These are phyloP conservation scores for Calephelis perditalis DNA, from an alignment of 2,888 invertebrate species.

Conservation along the genomic window DNA sequence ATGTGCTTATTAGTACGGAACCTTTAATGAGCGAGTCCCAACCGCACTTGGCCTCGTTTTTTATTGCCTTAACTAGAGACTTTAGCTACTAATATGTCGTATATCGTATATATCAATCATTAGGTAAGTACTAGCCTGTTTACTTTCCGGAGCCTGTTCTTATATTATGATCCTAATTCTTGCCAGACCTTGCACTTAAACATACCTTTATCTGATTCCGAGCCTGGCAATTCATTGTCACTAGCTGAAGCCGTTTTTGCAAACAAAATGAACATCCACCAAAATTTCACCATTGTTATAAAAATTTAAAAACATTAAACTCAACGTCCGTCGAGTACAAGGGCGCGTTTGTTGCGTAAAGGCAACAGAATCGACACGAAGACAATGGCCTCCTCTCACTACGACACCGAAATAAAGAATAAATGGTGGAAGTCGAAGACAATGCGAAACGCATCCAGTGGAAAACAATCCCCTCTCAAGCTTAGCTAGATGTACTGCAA, in stretches of 20 bases:
- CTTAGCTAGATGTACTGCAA: slow-evolving; percentile 25
- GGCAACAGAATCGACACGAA: slow-evolving; percentile 36
- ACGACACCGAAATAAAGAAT: slow-evolving; percentile 58
- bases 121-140: too few relatives aligned
- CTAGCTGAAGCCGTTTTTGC: slow-evolving; percentile 67
- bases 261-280: slow-evolving; percentile 73
- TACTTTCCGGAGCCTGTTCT: too few relatives aligned
- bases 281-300: slow-evolving; percentile 70
- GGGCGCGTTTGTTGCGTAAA: slow-evolving; percentile 23
- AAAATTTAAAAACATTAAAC: slow-evolving; percentile 57
- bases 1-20: too few relatives aligned
- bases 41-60: too few relatives aligned
- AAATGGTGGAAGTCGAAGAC: slow-evolving; percentile 56
- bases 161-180: background rate
- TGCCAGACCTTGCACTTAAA: slow-evolving; percentile 10
- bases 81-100: too few relatives aligned
- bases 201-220: slow-evolving; percentile 57
- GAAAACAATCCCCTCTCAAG: slow-evolving; percentile 67
- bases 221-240: slow-evolving; percentile 57
- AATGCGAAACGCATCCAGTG: slow-evolving; percentile 63
- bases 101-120: too few relatives aligned
- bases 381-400: slow-evolving; percentile 53
- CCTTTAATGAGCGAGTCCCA: too few relatives aligned
- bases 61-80: too few relatives aligned
- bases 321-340: slow-evolving; percentile 32